A percentile compares a stretch with the other conserved stretches of the same genome.
phyloP scores from a whole-genome alignment of 2,113 vertebrate genomes.

The Nycticebus coucang region DNA sequence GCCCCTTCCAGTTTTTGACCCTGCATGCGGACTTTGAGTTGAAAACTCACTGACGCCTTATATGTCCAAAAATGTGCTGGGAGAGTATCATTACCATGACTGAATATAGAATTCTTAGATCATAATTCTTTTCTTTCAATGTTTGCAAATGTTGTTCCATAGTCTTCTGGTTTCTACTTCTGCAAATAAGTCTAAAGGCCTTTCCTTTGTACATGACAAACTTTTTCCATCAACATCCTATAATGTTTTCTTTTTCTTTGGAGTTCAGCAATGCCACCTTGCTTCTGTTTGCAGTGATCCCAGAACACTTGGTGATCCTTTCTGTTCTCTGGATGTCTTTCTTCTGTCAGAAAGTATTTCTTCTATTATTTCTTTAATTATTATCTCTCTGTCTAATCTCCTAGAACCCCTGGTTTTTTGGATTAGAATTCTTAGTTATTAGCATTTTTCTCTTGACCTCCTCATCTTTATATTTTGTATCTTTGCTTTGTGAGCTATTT shows the following conservation, averaged over 20 bases:
- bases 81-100: neutral
- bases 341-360: neutral
- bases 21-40: neutral
- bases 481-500: slow-evolving; percentile 4
- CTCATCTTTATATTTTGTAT: neutral
- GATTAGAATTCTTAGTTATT: neutral
- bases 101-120: neutral
- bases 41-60: neutral
- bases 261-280: neutral
- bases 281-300: neutral
- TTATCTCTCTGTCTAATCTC: neutral
- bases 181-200: neutral
- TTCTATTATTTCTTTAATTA: slow-evolving; percentile 20
- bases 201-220: slow-evolving; percentile 23
- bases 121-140: neutral
- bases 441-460: neutral
- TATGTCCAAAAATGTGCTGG: neutral
- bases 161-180: neutral
- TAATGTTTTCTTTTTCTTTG: neutral
- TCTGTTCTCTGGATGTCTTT: neutral
- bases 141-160: neutral
- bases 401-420: neutral
- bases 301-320: neutral
- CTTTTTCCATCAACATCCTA: neutral
- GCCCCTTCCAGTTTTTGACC: neutral